Conservation (phyloP, 2,888 invertebrate genomes). For the Mylabris sibirica region DNA sequence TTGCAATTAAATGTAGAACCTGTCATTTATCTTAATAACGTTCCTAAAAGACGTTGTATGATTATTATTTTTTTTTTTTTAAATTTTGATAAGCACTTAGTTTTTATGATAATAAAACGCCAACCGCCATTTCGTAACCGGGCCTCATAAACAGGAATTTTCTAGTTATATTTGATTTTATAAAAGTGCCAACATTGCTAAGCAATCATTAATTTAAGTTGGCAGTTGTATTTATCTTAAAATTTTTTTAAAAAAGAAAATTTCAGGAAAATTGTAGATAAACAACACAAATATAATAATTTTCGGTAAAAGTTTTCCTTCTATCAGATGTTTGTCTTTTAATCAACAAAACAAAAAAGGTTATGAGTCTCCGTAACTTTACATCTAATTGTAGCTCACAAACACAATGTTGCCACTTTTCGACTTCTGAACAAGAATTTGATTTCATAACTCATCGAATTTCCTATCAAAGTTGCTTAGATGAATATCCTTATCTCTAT, state of each 20-base stretch:
- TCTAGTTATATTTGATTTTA: conserved; percentile 41
- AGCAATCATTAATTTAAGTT: conserved; percentile 11
- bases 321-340: background rate
- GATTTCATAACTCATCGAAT: too few species aligned
- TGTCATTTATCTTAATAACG: conserved; percentile 39
- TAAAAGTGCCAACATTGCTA: conserved; percentile 31
- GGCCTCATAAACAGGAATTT: conserved; percentile 54
- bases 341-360: background rate
- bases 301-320: too few species aligned
- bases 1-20: conserved; percentile 26
- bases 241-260: too few species aligned
- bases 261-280: background rate
- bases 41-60: conserved; percentile 34
- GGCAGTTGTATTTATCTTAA: background rate
- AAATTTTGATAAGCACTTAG: background rate
- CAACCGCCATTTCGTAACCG: conserved; percentile 62
- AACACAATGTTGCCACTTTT: background rate
- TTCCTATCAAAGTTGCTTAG: too few species aligned
- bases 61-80: conserved; percentile 36
- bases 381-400: background rate
- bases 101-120: conserved; percentile 54
- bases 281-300: background rate
- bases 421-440: too few species aligned
- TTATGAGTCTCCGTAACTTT: background rate
- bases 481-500: too few species aligned